Evolutionary conservation across 1,140 invertebrate genomes (phyloP), one percentile per base, ranked within the genome.

Genomic region (Diplogasteroides magnus): DNA sequence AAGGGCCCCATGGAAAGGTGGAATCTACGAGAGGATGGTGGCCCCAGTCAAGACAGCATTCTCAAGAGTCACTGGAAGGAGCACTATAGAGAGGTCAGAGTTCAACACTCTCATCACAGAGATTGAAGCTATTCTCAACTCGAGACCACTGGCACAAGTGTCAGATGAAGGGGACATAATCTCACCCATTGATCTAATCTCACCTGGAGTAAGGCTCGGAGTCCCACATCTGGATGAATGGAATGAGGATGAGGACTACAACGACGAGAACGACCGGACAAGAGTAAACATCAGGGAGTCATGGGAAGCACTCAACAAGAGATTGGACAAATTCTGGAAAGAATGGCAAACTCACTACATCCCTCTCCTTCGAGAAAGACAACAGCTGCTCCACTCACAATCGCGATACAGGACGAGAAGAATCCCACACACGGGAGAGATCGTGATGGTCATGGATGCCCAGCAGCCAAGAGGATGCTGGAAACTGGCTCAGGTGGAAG

Each of bases 1-100:
- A 3, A 48, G 37, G 19, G 27, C 68, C 11, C 68, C 68, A 48
- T 70, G 68, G 68, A 19, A 71, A 71, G 68, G 68, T 57, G 68
- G 68, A 48, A 37, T 70, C 19, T 70, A 70, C 32, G 65, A 70
- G 67, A 28, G 68, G 58, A 25, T 70, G n/a, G 58, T 71, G 31
- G 66, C 26, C 15, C 64, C 6, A 19, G 67, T 70, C 2, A 70
- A 70, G 37, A n/a, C 64, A 57, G n/a, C 65, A 19, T 26, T 70
- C 25, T 58, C 28, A 29, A 70, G 48, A 31, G 67, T 26, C 15
- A 59, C 67, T 3, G 31, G 68, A 27, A 25, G 3, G 3, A 68
- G 67, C 32, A 14, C 15, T 63, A 23, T 70, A 2, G 2, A 25
- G 2, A 48, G 32, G 14, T 65, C 32, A 70, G 65, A 70, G 11